Base-by-base conservation (phyloP, 2,888 invertebrate genomes). In the Pachycephus smyrnensis region DNA sequence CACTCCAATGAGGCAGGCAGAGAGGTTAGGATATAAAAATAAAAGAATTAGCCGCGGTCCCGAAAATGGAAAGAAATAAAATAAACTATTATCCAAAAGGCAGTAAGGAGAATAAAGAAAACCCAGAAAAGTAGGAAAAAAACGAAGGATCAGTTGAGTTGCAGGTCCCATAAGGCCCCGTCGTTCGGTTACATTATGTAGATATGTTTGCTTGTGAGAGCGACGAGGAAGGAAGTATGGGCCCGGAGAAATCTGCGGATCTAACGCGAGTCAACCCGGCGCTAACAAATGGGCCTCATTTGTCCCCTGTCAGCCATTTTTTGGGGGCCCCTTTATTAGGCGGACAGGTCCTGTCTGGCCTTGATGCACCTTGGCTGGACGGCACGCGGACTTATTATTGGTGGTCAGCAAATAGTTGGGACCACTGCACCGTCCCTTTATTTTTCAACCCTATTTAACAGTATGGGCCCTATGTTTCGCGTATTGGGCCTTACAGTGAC, bases 201-300 rank as follows among this genome's bases (percentile, higher is more conserved):
- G 74, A 74, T 33, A 33, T 36, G 36, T 74, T 35, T 74, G 33
- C 23, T 74, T 11, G 37, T 55, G 55, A 55, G 55, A 23, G 55
- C 55, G 55, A 55, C 9, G 55, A 55, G 55, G 55, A 23, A 55
- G 55, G 55, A 55, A 55, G 55, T 55, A 55, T 23, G 36, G 23
- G 73, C 75, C 75, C 75, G 76, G 77, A 82, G 80, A 82, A 78
- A 76, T 36, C 55, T 68, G 76, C 74, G 73, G 71, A 79, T 40
- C 76, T 80, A 81, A 80, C 80, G 81, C 82, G 83, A 84, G 82
- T 80, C 85, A 86, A 86, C 81, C 85, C 83, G 84, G 87, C 86
- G 88, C 86, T 88, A 88, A 89, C 87, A 89, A 89, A 89, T 88
- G 87, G 82, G 83, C 82, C 86, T 88, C 89, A 85, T 89, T 89